These are phyloP conservation scores for Scaeva pyrastri DNA, from an alignment of 2,888 invertebrate species.

Conservation along the genomic window DNA sequence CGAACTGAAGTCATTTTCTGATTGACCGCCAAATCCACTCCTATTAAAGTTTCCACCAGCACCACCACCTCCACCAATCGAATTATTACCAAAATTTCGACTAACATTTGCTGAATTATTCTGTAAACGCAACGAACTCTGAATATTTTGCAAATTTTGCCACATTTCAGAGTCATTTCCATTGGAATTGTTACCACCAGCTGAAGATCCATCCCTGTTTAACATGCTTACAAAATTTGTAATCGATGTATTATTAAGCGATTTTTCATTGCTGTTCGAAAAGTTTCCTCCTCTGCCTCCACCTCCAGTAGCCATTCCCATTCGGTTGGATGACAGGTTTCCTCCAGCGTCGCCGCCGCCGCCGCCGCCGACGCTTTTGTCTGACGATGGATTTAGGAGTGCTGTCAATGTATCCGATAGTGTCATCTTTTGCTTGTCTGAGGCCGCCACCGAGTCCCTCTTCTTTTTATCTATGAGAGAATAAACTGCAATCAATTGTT, in stretches of 20 bases:
- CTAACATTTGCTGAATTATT: background rate
- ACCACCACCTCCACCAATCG: constrained; percentile 16
- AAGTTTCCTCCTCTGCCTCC: constrained; percentile 27
- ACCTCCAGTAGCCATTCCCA: constrained; percentile 4
- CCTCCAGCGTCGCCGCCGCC: constrained; percentile 19
- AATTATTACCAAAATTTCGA: constrained; percentile 14
- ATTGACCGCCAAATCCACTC: constrained; percentile 23
- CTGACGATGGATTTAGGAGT: constrained; percentile 73
- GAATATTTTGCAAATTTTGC: constrained; percentile 73
- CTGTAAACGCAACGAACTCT: constrained; percentile 52
- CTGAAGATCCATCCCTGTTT: constrained; percentile 39
- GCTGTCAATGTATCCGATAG: constrained; percentile 78
- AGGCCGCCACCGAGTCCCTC: constrained; percentile 67
- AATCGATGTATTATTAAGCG: constrained; percentile 54
- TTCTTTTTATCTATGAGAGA: constrained; percentile 81
- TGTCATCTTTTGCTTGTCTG: constrained; percentile 75
- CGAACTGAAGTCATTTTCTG: constrained; percentile 6
- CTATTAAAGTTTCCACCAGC: constrained; percentile 43
- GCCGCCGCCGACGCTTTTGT: constrained; percentile 14
- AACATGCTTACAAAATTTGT: constrained; percentile 64
- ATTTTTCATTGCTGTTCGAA: constrained; percentile 40
- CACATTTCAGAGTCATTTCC: constrained; percentile 62
- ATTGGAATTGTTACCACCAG: constrained; percentile 6
- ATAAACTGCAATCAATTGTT: constrained; percentile 91
- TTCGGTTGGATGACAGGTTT: constrained; percentile 18